Evolutionary conservation across 2,888 invertebrate species (phyloP).

Genomic region (Latrodectus elegans): DNA sequence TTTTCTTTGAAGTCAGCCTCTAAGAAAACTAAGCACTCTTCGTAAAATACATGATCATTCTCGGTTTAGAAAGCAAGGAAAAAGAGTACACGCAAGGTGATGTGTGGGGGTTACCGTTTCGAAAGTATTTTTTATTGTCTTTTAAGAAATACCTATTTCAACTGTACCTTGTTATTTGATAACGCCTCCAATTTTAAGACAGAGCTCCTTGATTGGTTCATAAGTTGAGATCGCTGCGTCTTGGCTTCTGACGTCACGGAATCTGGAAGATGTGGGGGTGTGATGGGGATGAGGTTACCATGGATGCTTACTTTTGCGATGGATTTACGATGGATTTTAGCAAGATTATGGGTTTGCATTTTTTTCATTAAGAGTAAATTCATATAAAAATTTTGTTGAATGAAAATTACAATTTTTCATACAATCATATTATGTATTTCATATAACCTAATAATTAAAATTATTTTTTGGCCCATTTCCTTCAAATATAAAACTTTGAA

Average conservation of each 20-base stretch:
- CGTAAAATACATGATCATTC: too few relatives aligned
- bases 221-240: constrained; percentile 41
- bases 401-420: too few relatives aligned
- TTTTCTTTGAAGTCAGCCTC: too few relatives aligned
- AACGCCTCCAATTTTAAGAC: constrained; percentile 47
- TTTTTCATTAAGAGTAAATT: too few relatives aligned
- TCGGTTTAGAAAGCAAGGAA: too few relatives aligned
- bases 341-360: too few relatives aligned
- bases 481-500: too few relatives aligned
- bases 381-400: too few relatives aligned
- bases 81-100: background rate
- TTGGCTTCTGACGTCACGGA: constrained; percentile 43
- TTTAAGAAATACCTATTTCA: constrained; percentile 1
- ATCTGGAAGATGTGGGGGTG: constrained; percentile 6
- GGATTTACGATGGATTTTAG: background rate
- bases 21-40: too few relatives aligned
- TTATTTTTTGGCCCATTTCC: too few relatives aligned
- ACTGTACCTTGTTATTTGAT: constrained; percentile 32
- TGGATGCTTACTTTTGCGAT: constrained; percentile 18
- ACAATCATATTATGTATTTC: too few relatives aligned
- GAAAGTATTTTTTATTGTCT: background rate
- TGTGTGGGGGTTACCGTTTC: background rate
- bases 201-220: constrained; percentile 32
- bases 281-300: constrained; percentile 37
- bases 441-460: too few relatives aligned